Percentiles rank a stretch among this genome's conserved stretches.
Evolutionary conservation across 2,797 vertebrate species (phyloP).

Genomic region (Oreochromis mossambicus): DNA sequence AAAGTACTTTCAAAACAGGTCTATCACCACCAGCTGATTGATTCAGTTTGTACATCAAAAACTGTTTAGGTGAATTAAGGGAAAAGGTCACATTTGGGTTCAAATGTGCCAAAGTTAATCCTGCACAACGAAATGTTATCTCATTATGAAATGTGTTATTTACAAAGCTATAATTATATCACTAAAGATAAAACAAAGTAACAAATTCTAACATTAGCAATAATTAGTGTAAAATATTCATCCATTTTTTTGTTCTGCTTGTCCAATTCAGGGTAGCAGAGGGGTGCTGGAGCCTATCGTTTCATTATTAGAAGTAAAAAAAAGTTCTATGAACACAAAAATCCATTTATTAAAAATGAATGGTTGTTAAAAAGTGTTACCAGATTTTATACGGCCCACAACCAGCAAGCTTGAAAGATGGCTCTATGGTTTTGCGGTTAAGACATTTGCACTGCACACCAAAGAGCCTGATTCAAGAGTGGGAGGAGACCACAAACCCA

Average conservation of each 20-base stretch:
- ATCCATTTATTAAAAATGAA: neutral
- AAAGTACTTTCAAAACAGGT: neutral
- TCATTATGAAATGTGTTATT: neutral
- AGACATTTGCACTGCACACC: neutral
- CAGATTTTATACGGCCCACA: neutral
- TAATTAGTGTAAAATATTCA: neutral
- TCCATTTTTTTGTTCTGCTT: neutral
- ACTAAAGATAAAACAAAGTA: neutral
- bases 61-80: neutral
- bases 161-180: neutral
- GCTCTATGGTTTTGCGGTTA: neutral
- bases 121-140: neutral
- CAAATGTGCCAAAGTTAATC: neutral
- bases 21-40: neutral
- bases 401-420: neutral
- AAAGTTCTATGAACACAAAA: fast-evolving
- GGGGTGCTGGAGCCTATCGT: neutral
- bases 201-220: neutral
- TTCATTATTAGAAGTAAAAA: neutral
- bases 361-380: neutral
- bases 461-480: neutral
- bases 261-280: fast-evolving
- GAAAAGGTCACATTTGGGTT: neutral
- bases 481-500: neutral
- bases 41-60: neutral